Evolutionary conservation across 37 sponge, comb jelly and placozoan genomes (phyloP), one percentile per base, ranked within the genome.

Genomic region (Beroe forskalii): DNA sequence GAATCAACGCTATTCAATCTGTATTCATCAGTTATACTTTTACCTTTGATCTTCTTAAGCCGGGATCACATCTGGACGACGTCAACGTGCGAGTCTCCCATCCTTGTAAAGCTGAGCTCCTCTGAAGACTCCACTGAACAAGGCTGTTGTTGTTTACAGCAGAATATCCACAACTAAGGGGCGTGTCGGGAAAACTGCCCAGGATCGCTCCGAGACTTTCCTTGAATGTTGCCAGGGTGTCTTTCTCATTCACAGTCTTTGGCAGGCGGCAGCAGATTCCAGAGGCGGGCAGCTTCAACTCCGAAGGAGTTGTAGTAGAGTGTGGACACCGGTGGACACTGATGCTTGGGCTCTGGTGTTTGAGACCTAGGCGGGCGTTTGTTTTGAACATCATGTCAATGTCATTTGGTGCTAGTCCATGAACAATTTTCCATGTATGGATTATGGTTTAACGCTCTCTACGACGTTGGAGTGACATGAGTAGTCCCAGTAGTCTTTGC

Each of bases 361-460:
- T 48, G 55, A 48, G 55, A 48, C 55, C 55, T 48, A 48, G 55
- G 55, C 55, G 55, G 55, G 55, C 55, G 55, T 48, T 48, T 48
- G 55, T 48, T 48, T 48, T 48, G 55, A 48, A 64, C 66, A 64
- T 64, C 66, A 8, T 30, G 66, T 64, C 66, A 64, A 64, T 64
- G 66, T 64, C 31, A 22, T 23, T 64, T 64, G 25, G 31, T 64
- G 66, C 66, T n/a, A 22, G 30, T 30, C 4, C 66, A n/a, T n/a
- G 31, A 6, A 48, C 55, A 48, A 48, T 48, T 12, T 17, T 48
- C 12, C 55, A 48, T 48, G 55, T 48, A 48, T 48, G 55, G 55
- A 48, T 17, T 48, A 48, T 48, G 6, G 55, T 48, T 6, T 48
- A 48, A 17, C 55, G 55, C 55, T 48, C 55, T 48, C 55, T 48